Percentiles rank a stretch among this genome's conserved stretches.
Evolutionary conservation across 1,140 invertebrate species (phyloP).

Genomic region (Cryptotermes secundus): DNA sequence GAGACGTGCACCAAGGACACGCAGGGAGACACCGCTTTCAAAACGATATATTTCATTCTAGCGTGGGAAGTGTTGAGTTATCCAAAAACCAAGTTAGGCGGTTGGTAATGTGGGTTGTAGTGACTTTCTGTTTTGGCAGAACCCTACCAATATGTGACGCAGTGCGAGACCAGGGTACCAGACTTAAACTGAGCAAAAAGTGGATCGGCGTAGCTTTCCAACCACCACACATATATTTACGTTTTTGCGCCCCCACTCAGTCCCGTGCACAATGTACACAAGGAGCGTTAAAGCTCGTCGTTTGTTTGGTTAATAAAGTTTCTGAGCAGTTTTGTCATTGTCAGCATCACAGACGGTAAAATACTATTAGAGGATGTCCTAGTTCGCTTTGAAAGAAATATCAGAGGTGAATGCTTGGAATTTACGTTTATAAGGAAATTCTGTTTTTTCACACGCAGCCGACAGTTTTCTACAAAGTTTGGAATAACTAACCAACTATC

Average conservation of each 20-base stretch:
- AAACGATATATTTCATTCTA: too few relatives aligned
- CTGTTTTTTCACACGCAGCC: not conserved
- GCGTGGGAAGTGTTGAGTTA: too few relatives aligned
- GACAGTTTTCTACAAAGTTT: not conserved
- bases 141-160: not conserved
- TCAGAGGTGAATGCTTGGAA: not conserved
- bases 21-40: too few relatives aligned
- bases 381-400: not conserved
- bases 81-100: too few relatives aligned
- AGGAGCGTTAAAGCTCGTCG: not conserved
- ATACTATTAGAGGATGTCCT: not conserved
- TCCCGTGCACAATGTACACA: not conserved
- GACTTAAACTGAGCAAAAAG: not conserved
- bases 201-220: not conserved
- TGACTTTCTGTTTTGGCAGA: not conserved
- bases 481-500: too few relatives aligned
- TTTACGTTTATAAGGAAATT: not conserved
- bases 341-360: not conserved
- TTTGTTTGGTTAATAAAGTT: slow-evolving; percentile 11
- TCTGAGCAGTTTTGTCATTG: not conserved
- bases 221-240: not conserved
- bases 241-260: not conserved
- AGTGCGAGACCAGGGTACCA: not conserved
- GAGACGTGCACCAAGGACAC: too few relatives aligned
- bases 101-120: not conserved